Evolutionary conservation across 2,888 invertebrate species (phyloP), one percentile per base, ranked within the genome.

Genomic region (Metellina segmentata): DNA sequence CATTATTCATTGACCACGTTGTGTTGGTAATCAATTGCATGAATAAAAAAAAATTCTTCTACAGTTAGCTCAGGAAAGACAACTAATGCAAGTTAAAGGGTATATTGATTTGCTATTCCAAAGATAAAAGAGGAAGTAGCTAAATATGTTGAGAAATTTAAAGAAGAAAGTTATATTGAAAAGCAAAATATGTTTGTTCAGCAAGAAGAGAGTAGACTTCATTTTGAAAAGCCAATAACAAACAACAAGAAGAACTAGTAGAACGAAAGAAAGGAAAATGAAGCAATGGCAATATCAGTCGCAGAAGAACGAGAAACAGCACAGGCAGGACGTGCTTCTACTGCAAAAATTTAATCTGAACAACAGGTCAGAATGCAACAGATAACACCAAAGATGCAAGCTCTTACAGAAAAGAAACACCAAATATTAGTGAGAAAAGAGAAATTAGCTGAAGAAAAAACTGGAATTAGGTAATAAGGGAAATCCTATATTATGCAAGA

Each of bases 41-140:
- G n/a, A 34, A 4, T 34, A 34, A 34, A 34, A 34, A n/a, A n/a
- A n/a, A n/a, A n/a, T n/a, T n/a, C 83, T 87, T 61, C 52, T 87
- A 9, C 87, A 90, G 53, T 72, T 90, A 69, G 92, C 92, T 19
- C 83, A 92, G 82, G 90, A 92, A 34, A 82, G 92, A 81, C 92
- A 92, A 53, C 92, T 92, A 16, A 83, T 83, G 34, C 81, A 78
- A 82, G 92, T 90, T 75, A 92, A 90, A 83, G 83, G 51, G 20
- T 83, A 92, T 1, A 16, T 92, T 16, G 83, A 90, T 34, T 90
- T 78, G 9, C 16, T 90, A 13, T 48, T 8, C 90, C 79, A 53
- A 87, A 77, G n/a, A 70, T 83, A 4, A 90, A 90, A 75, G 90
- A 92, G 74, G 87, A 92, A 51, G 92, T 90, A 61, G 20, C 81